Conservation (phyloP, 2,113 vertebrate genomes). For the Oceanites oceanicus region DNA sequence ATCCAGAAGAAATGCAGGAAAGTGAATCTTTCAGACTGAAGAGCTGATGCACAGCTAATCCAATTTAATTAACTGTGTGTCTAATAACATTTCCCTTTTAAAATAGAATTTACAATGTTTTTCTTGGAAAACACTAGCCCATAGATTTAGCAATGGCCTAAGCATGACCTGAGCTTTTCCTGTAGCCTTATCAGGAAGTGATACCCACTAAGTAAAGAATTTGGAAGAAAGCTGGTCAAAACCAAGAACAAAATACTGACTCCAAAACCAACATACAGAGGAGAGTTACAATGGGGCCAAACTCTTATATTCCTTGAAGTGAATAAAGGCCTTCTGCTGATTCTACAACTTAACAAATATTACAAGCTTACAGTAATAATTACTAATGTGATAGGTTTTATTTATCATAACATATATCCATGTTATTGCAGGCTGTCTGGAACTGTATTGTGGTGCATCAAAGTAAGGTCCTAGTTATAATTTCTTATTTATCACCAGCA, state of each 20-base stretch:
- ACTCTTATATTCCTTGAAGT: neutral
- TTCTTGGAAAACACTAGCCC: neutral
- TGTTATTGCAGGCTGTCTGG: neutral
- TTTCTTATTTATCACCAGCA: neutral
- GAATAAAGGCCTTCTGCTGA: neutral
- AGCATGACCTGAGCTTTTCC: neutral
- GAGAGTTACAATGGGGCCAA: neutral
- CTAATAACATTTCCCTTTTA: constrained; percentile 4
- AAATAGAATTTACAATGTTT: neutral
- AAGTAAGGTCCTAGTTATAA: neutral
- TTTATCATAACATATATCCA: neutral
- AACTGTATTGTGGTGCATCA: neutral
- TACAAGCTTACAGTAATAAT: neutral
- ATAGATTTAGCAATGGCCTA: neutral
- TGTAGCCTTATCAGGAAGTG: neutral
- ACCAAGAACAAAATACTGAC: neutral
- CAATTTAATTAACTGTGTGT: neutral
- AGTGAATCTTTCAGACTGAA: neutral
- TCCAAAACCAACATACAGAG: neutral
- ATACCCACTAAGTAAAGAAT: neutral
- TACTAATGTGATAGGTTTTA: neutral
- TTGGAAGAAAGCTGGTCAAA: neutral
- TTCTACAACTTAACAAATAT: neutral
- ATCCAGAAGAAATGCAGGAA: neutral
- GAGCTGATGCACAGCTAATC: neutral